These are phyloP conservation scores for Urocolius indicus DNA, from an alignment of 2,113 vertebrate genomes.

Conservation along the genomic window DNA sequence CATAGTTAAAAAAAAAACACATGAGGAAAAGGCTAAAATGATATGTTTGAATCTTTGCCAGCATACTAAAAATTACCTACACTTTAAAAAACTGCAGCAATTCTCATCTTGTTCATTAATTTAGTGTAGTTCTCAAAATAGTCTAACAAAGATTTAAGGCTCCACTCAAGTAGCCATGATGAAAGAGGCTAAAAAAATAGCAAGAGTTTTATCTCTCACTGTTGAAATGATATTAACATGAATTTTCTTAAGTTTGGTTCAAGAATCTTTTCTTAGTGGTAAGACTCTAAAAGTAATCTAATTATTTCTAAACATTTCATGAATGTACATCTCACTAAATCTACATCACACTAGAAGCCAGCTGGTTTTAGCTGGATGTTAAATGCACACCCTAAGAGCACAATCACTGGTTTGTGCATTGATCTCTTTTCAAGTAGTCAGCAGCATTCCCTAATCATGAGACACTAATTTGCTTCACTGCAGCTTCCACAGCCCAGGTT, in stretches of 20 bases:
- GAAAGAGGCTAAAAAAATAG: not conserved
- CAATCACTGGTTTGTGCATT: not conserved
- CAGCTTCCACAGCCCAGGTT: not conserved
- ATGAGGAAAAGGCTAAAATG: not conserved
- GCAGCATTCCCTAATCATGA: not conserved
- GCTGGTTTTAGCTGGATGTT: not conserved
- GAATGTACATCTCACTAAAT: not conserved
- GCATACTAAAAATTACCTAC: not conserved
- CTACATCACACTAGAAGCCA: not conserved
- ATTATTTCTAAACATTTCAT: not conserved
- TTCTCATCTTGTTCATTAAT: not conserved
- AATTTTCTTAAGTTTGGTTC: not conserved
- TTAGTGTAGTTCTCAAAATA: not conserved
- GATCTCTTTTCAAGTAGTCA: not conserved
- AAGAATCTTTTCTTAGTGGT: not conserved
- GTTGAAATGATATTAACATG: not conserved
- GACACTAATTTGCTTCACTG: not conserved
- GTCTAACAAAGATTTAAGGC: not conserved
- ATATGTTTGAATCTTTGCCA: not conserved
- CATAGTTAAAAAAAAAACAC: not conserved
- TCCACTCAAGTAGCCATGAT: not conserved
- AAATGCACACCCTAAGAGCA: not conserved
- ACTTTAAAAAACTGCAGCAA: not conserved
- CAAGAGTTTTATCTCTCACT: not conserved
- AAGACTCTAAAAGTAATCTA: not conserved